phyloP scores from a whole-genome alignment of 1,140 invertebrate genomes.

The Zaprionus ghesquierei region DNA sequence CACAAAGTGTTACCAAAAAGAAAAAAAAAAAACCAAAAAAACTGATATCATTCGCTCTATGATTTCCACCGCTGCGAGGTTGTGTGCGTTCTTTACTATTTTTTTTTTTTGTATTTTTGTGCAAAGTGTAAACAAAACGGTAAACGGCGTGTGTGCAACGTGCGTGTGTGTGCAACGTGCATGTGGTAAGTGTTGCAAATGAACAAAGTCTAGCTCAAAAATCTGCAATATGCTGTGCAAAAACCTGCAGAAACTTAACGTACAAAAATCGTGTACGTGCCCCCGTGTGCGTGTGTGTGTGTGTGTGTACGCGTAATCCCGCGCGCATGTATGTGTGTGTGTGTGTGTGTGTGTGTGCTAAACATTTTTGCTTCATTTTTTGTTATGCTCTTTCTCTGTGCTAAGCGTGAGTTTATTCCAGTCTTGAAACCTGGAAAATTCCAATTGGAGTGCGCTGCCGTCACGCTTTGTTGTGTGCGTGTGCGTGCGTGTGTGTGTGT shows the following conservation, averaged over 20 bases:
- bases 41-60: not conserved
- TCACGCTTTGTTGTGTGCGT: not conserved
- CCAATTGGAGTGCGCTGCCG: constrained; percentile 33
- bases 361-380: not conserved
- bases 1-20: not conserved
- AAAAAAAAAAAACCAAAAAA: no score
- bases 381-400: not conserved
- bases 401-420: constrained; percentile 19
- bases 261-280: not conserved
- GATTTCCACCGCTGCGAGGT: not conserved
- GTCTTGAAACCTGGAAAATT: constrained; percentile 10
- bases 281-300: not conserved
- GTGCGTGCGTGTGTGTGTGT: constrained; percentile 6
- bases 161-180: constrained; percentile 3
- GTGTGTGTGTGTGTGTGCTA: constrained; percentile 4
- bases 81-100: not conserved
- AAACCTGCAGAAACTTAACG: not conserved
- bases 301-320: not conserved
- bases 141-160: not conserved
- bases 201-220: constrained; percentile 46
- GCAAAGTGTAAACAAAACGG: constrained; percentile 24
- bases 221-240: constrained; percentile 30
- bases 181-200: constrained; percentile 7
- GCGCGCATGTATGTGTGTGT: not conserved
- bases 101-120: not conserved